A percentile compares a stretch with the other conserved stretches of the same genome.
Evolutionary conservation across 2,888 invertebrate species (phyloP).

Genomic region (Polydrusus tereticollis): DNA sequence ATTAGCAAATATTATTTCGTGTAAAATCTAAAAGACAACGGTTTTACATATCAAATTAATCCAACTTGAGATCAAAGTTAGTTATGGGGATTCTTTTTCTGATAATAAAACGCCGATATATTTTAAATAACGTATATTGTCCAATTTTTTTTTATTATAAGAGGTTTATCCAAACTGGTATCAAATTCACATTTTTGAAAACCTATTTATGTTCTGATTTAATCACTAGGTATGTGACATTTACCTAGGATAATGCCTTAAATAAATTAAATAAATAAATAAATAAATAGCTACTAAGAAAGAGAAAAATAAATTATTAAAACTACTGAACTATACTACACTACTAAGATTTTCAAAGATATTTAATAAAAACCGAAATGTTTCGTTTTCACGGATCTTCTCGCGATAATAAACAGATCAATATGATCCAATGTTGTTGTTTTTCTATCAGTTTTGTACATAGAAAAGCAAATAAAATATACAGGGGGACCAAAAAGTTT

Average conservation of each 20-base stretch:
- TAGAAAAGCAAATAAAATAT: not conserved
- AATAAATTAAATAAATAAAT: slow-evolving; percentile 64
- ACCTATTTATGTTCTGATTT: not conserved
- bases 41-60: too few species aligned
- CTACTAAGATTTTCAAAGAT: slow-evolving; percentile 13
- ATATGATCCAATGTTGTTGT: slow-evolving; percentile 16
- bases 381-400: slow-evolving; percentile 36
- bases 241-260: slow-evolving; percentile 66
- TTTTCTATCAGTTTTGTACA: slow-evolving; percentile 22
- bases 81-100: slow-evolving; percentile 17
- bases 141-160: not conserved
- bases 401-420: slow-evolving; percentile 7
- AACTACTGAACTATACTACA: slow-evolving; percentile 29
- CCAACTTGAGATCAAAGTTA: not conserved
- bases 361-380: slow-evolving; percentile 44
- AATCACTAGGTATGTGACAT: slow-evolving; percentile 67
- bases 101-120: slow-evolving; percentile 43
- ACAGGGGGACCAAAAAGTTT: not conserved
- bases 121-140: slow-evolving; percentile 25
- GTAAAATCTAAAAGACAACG: too few species aligned
- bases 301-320: slow-evolving; percentile 64
- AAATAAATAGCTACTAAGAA: slow-evolving; percentile 69
- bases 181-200: slow-evolving; percentile 15
- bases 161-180: not conserved
- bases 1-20: too few species aligned